Evolutionary conservation across 2,797 vertebrate genomes (phyloP).

Genomic region (Lerista edwardsae): DNA sequence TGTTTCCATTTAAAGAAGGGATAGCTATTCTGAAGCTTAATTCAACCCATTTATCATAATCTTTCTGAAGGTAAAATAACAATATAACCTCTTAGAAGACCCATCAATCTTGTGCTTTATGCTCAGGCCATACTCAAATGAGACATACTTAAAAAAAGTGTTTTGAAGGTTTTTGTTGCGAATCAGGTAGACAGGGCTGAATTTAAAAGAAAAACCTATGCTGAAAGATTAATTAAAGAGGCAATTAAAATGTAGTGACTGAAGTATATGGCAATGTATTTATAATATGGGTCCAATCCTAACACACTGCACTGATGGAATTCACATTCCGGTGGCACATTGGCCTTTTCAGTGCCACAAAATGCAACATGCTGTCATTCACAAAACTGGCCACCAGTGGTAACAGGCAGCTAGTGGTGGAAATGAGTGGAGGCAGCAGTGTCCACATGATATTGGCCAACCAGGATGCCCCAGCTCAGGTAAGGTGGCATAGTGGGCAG

Average conservation of each 20-base stretch:
- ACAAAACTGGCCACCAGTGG: too few species aligned
- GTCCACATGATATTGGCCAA: too few species aligned
- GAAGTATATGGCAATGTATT: background rate
- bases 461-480: too few species aligned
- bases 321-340: too few species aligned
- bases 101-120: constrained; percentile 62
- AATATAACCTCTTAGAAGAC: constrained; percentile 54
- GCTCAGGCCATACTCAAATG: constrained; percentile 33
- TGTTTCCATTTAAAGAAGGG: constrained; percentile 59
- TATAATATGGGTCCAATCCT: background rate
- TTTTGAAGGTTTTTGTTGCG: constrained; percentile 38
- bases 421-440: too few species aligned
- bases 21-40: constrained; percentile 63
- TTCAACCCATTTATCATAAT: constrained; percentile 65
- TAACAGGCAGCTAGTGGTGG: too few species aligned
- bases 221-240: constrained; percentile 3
- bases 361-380: too few species aligned
- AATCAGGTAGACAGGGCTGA: constrained; percentile 14
- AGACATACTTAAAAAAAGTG: constrained; percentile 52
- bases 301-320: too few species aligned
- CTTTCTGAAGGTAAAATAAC: constrained; percentile 63
- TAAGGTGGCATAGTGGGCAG: too few species aligned
- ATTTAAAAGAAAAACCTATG: constrained; percentile 36
- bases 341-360: too few species aligned
- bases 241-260: background rate